Percentiles rank a stretch among this genome's conserved stretches.
phyloP scores from a whole-genome alignment of 2,797 vertebrate genomes.

The Squalus acanthias region DNA sequence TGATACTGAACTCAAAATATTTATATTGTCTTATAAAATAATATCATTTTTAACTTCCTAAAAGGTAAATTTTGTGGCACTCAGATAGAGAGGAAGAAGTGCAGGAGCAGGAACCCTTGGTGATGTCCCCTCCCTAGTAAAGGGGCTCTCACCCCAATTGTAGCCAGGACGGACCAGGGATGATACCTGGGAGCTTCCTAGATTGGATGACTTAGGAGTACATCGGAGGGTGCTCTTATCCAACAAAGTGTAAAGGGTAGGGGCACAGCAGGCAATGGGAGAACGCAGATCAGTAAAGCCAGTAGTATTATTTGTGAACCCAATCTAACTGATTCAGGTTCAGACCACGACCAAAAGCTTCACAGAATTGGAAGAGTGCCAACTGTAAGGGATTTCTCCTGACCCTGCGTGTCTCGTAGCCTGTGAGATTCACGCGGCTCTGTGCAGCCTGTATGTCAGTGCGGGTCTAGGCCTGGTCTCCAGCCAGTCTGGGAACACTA shows the following conservation, averaged over 20 bases:
- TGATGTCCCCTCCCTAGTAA: not conserved
- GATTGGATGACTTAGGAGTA: not conserved
- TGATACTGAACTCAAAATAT: no score
- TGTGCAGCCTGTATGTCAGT: no score
- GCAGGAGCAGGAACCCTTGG: not conserved
- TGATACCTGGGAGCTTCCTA: not conserved
- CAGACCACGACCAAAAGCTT: not conserved
- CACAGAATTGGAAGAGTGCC: not conserved
- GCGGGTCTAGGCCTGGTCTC: no score
- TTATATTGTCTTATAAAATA: no score
- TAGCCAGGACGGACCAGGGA: not conserved
- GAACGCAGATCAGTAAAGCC: not conserved
- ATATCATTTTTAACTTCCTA: no score
- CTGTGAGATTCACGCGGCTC: no score
- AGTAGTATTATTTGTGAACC: not conserved
- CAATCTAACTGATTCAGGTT: not conserved
- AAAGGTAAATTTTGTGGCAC: no score
- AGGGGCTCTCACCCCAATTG: not conserved
- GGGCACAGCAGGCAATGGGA: not conserved
- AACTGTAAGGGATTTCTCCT: no score
- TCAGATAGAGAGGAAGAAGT: no score
- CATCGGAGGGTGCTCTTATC: not conserved
- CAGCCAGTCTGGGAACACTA: no score
- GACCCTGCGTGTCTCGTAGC: no score
- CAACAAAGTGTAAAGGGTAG: not conserved